A percentile compares a stretch with the other conserved stretches of the same genome.
Evolutionary conservation across 2,888 invertebrate species (phyloP).

Genomic region (Ornithoptera priamus): DNA sequence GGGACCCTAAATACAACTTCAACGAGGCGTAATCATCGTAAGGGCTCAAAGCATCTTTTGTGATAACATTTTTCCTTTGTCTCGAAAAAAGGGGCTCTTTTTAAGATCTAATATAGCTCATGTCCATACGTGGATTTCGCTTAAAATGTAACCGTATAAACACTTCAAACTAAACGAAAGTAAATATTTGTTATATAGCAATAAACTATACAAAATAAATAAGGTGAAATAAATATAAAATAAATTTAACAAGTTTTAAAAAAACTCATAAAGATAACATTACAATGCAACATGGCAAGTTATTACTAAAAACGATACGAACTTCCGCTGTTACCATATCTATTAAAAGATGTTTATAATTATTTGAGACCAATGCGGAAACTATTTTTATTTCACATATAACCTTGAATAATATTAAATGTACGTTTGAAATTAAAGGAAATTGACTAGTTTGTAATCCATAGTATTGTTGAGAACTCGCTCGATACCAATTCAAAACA

Average conservation of each 20-base stretch:
- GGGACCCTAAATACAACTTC: slow-evolving; percentile 9
- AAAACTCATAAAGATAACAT: slow-evolving; percentile 4
- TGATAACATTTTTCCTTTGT: slow-evolving; percentile 11
- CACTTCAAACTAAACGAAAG: too few species aligned
- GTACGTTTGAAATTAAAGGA: too few species aligned
- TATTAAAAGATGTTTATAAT: slow-evolving; percentile 5
- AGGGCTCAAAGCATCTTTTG: slow-evolving; percentile 15
- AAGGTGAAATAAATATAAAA: too few species aligned
- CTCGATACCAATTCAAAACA: slow-evolving; percentile 4
- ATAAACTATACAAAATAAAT: too few species aligned
- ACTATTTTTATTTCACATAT: slow-evolving; percentile 11
- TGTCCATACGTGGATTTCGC: not conserved
- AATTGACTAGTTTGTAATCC: too few species aligned
- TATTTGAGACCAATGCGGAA: slow-evolving; percentile 11
- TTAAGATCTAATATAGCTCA: not conserved
- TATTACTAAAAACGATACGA: not conserved
- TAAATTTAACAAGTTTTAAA: slow-evolving; percentile 1
- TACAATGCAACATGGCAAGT: slow-evolving; percentile 6
- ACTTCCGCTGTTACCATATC: slow-evolving; percentile 2
- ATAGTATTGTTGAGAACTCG: not conserved
- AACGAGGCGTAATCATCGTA: slow-evolving; percentile 8
- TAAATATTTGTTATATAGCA: too few species aligned
- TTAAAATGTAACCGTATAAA: not conserved
- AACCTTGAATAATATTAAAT: slow-evolving; percentile 4
- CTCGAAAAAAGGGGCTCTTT: slow-evolving; percentile 7